Evolutionary conservation across 2,113 vertebrate genomes (phyloP).

Genomic region (Lepus europaeus): DNA sequence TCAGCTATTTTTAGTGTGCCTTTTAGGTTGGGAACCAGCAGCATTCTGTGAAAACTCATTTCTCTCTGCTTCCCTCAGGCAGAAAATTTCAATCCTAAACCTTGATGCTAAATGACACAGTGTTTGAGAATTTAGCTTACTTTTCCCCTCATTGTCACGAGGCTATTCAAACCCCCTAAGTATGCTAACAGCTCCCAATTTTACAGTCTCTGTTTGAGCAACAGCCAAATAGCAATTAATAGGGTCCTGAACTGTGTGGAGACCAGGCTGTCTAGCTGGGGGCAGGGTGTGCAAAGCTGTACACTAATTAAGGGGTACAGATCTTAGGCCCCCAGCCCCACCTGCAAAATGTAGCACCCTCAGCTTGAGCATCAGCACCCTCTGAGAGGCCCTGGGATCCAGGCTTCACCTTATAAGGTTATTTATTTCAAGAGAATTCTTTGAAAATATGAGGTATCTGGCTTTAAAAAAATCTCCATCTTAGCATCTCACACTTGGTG

Average conservation of each 20-base stretch:
- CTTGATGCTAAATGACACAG: constrained; percentile 14
- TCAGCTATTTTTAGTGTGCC: constrained; percentile 30
- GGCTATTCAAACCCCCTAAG: not conserved
- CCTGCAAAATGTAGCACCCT: not conserved
- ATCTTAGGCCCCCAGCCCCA: not conserved
- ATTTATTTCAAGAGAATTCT: not conserved
- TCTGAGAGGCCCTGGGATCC: not conserved
- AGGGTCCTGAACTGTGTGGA: not conserved
- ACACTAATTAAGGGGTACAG: not conserved
- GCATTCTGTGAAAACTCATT: constrained; percentile 43
- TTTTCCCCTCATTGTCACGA: not conserved
- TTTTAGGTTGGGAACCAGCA: constrained; percentile 48
- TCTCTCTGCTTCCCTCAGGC: constrained; percentile 59
- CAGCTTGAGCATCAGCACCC: not conserved
- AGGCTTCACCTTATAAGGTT: not conserved
- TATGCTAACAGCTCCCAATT: no score
- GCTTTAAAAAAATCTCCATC: not conserved
- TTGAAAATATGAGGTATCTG: not conserved
- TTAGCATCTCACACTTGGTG: not conserved
- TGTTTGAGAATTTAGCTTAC: not conserved
- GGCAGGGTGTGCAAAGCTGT: accelerated
- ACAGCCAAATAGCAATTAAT: no score
- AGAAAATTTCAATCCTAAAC: constrained; percentile 68
- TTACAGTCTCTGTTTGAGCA: not conserved
- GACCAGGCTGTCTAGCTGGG: not conserved